phyloP scores from a whole-genome alignment of 2,797 vertebrate species.

The Epinephelus malabaricus region DNA sequence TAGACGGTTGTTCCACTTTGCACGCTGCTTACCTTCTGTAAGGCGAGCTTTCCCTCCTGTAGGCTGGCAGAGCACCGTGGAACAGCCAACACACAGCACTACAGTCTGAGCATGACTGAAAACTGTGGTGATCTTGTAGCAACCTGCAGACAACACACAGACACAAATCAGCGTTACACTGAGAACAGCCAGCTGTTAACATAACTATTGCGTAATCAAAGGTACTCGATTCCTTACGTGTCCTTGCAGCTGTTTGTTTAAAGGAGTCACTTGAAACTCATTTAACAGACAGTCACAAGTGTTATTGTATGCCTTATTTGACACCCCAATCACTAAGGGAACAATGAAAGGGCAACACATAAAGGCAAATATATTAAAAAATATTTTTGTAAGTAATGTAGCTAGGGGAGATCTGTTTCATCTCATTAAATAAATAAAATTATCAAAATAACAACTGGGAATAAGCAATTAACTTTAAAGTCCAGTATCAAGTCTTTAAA shows the following conservation, averaged over 20 bases:
- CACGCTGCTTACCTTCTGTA: conserved; percentile 90
- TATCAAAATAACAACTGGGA: not conserved
- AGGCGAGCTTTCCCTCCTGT: conserved; percentile 97
- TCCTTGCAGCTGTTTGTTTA: conserved; percentile 59
- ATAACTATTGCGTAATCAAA: not conserved
- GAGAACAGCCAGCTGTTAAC: not conserved
- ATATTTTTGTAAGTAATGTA: not conserved
- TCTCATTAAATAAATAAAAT: not conserved
- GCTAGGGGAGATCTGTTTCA: not conserved
- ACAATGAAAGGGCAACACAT: conserved; percentile 82
- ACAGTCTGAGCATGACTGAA: conserved; percentile 98
- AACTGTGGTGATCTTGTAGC: conserved; percentile 98
- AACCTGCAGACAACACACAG: conserved; percentile 83
- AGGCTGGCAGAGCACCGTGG: conserved; percentile 95
- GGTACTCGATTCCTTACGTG: conserved; percentile 29
- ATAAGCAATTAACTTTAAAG: not conserved
- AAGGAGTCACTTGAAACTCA: conserved; percentile 53
- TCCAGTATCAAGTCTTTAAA: not conserved
- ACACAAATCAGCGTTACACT: not conserved
- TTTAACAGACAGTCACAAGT: conserved; percentile 49
- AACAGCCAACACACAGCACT: conserved; percentile 94
- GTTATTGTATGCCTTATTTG: conserved; percentile 81
- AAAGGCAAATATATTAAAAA: conserved; percentile 76
- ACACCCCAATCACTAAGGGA: conserved; percentile 77
- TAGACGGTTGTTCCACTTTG: not conserved